A percentile compares a stretch with the other conserved stretches of the same genome.
These are phyloP conservation scores for Hylyphantes graminicola DNA, from an alignment of 1,140 invertebrate genomes.

Conservation along the genomic window DNA sequence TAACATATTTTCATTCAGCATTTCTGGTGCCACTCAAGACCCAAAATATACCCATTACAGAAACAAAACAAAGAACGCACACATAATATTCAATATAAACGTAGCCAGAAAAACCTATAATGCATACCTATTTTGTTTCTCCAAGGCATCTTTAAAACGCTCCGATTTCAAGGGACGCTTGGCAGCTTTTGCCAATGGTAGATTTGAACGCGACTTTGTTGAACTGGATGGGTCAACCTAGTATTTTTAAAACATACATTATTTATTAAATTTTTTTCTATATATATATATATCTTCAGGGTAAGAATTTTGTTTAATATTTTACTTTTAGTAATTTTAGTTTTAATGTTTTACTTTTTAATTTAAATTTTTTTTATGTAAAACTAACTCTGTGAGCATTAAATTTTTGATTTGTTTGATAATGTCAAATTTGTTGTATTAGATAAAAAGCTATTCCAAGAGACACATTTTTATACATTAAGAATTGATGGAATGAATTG, in stretches of 20 bases:
- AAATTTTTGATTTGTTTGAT: neutral
- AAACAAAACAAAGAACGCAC: neutral
- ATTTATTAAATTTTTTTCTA: neutral
- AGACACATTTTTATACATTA: too few species aligned
- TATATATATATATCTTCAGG: too few species aligned
- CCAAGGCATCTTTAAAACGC: neutral
- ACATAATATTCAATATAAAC: neutral
- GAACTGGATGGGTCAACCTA: neutral
- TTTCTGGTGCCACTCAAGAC: neutral
- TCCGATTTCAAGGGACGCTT: constrained; percentile 12
- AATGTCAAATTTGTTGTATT: neutral
- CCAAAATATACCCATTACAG: neutral
- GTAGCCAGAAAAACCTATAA: neutral
- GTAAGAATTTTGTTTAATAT: neutral
- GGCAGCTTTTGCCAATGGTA: constrained; percentile 11
- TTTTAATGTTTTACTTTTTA: neutral
- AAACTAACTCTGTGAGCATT: neutral
- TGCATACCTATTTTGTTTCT: neutral
- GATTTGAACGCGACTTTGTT: neutral
- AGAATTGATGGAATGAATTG: too few species aligned
- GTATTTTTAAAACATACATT: neutral
- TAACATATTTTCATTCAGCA: neutral
- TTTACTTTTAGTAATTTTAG: neutral
- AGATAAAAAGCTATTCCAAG: too few species aligned
- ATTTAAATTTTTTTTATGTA: neutral